Evolutionary conservation across 2,888 invertebrate species (phyloP).

Genomic region (Aspidiotus destructor): DNA sequence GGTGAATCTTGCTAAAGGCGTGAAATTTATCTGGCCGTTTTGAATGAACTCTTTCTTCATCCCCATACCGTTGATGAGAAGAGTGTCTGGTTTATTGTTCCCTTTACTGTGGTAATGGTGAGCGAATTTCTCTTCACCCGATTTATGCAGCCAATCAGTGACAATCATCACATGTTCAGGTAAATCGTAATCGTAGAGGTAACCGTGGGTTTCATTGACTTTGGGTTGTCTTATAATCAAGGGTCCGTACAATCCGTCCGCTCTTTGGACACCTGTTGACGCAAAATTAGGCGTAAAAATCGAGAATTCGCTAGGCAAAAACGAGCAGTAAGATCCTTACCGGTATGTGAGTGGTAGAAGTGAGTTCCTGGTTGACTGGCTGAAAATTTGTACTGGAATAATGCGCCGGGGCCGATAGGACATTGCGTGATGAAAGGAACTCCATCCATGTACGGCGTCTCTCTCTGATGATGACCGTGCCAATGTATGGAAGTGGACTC

Average conservation of each 20-base stretch:
- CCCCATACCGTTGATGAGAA: conserved; percentile 75
- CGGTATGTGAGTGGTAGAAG: conserved; percentile 71
- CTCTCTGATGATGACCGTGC: conserved; percentile 77
- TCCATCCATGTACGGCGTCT: conserved; percentile 78
- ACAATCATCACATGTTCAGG: conserved; percentile 64
- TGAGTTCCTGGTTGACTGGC: conserved; percentile 70
- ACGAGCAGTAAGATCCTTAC: conserved; percentile 40
- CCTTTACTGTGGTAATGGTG: conserved; percentile 75
- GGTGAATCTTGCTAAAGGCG: conserved; percentile 54
- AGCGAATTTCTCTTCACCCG: conserved; percentile 63
- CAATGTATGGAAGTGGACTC: conserved; percentile 82
- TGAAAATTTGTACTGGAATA: conserved; percentile 54
- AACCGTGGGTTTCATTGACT: conserved; percentile 52
- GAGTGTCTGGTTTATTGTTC: conserved; percentile 69
- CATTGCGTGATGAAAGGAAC: conserved; percentile 79
- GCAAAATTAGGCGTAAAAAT: neutral
- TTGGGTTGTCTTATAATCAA: conserved; percentile 62
- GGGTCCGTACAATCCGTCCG: conserved; percentile 73
- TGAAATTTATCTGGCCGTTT: conserved; percentile 42
- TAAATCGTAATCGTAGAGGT: conserved; percentile 68
- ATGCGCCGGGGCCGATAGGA: conserved; percentile 64
- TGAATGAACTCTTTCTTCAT: conserved; percentile 41
- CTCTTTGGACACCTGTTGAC: conserved; percentile 51
- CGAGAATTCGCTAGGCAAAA: neutral
- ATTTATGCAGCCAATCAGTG: conserved; percentile 71